Conservation (phyloP, 2,113 vertebrate species). For the Heterochromis multidens region DNA sequence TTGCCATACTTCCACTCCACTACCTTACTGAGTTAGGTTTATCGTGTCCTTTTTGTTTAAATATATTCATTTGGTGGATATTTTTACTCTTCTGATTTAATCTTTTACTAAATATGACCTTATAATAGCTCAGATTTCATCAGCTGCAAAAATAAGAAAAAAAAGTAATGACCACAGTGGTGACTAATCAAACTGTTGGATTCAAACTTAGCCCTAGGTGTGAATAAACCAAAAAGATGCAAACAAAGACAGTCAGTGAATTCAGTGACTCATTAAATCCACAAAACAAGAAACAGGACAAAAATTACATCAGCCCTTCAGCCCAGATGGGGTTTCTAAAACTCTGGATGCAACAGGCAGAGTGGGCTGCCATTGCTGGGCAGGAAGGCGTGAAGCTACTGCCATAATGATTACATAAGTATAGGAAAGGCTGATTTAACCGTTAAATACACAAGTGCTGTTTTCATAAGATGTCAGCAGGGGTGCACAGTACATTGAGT, state of each 20-base stretch:
- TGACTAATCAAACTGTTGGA: not conserved
- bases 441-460: conserved; percentile 19
- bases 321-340: not conserved
- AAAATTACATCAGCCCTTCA: not conserved
- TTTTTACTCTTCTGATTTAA: not conserved
- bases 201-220: not conserved
- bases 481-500: not conserved
- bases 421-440: conserved; percentile 3
- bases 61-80: not conserved
- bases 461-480: conserved; percentile 3
- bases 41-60: not conserved
- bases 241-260: conserved; percentile 23
- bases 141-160: not conserved
- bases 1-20: not conserved
- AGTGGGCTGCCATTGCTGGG: not conserved
- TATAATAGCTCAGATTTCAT: not conserved
- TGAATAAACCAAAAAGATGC: not conserved
- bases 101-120: not conserved
- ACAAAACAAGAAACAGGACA: not conserved
- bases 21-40: not conserved
- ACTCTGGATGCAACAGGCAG: not conserved
- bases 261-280: conserved; percentile 26
- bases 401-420: not conserved
- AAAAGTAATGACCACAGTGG: not conserved
- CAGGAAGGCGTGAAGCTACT: not conserved